These are phyloP conservation scores for Sicus ferrugineus DNA, from an alignment of 2,888 invertebrate genomes.

Conservation along the genomic window DNA sequence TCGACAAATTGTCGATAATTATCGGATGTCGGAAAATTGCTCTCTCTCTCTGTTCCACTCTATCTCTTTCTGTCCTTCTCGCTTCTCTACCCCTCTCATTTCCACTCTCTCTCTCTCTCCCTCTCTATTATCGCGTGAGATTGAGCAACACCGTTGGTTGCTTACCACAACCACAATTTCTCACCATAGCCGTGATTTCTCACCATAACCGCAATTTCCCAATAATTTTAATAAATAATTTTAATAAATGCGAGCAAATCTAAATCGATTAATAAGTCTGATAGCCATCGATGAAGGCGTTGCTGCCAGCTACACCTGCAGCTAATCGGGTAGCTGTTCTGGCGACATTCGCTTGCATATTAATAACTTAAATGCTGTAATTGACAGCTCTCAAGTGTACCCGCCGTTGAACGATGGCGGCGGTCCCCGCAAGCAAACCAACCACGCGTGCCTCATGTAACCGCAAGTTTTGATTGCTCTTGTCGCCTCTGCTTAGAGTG, in stretches of 20 bases:
- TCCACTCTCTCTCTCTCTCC: background rate
- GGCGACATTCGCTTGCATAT: background rate
- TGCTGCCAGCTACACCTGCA: too few relatives aligned
- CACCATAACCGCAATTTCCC: too few relatives aligned
- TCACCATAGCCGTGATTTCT: too few relatives aligned
- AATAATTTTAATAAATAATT: too few relatives aligned
- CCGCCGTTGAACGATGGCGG: background rate
- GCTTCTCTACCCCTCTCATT: background rate
- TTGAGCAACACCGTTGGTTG: too few relatives aligned
- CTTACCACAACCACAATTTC: too few relatives aligned
- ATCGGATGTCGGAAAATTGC: too few relatives aligned
- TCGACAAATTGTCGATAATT: too few relatives aligned
- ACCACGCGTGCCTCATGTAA: too few relatives aligned
- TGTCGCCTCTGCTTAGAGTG: background rate
- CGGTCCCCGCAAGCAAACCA: background rate
- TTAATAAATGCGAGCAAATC: background rate
- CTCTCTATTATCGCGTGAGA: background rate
- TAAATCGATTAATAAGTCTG: background rate
- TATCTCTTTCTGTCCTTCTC: background rate
- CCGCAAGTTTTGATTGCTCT: background rate
- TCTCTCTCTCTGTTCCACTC: background rate
- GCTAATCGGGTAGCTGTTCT: background rate
- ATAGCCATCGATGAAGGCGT: too few relatives aligned
- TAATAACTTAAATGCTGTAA: constrained; percentile 26
- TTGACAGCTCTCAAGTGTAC: constrained; percentile 13